Conservation (phyloP, 2,888 invertebrate genomes). For the Volucella inflata region DNA sequence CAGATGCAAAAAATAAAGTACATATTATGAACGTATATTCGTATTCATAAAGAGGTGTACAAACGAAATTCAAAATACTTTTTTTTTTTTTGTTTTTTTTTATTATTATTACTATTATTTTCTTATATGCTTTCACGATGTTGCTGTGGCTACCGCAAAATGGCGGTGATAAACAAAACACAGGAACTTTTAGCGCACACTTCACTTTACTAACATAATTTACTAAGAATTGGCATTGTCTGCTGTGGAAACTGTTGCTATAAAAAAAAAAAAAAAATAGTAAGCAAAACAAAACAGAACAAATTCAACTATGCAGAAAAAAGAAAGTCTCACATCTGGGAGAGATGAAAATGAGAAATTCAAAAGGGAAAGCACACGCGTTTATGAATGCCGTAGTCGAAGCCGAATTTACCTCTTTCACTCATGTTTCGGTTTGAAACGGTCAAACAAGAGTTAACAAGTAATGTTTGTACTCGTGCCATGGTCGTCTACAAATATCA, state of each 20-base stretch:
- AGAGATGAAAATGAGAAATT: slow-evolving; percentile 17
- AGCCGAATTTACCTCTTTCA: slow-evolving; percentile 4
- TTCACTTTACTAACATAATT: slow-evolving; percentile 43
- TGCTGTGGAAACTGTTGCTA: slow-evolving; percentile 10
- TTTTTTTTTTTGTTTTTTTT: slow-evolving; percentile 17
- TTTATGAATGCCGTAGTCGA: slow-evolving; percentile 6
- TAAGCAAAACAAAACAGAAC: slow-evolving; percentile 3
- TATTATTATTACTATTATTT: neutral
- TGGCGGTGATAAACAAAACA: slow-evolving; percentile 67
- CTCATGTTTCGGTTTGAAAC: slow-evolving; percentile 8
- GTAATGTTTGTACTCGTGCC: slow-evolving; percentile 3
- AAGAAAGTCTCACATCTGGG: slow-evolving; percentile 59
- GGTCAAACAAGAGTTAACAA: slow-evolving; percentile 22
- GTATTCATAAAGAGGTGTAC: slow-evolving; percentile 18
- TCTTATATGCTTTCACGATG: neutral
- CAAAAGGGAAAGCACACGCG: slow-evolving; percentile 54
- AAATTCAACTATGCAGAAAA: slow-evolving; percentile 40
- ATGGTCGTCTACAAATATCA: too few species aligned
- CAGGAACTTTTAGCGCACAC: slow-evolving; percentile 46
- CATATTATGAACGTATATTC: slow-evolving; percentile 11
- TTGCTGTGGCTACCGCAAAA: slow-evolving; percentile 65
- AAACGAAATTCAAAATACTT: slow-evolving; percentile 33
- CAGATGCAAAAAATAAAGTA: slow-evolving; percentile 21
- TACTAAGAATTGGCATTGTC: slow-evolving; percentile 44
- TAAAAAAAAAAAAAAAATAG: neutral